Percentiles rank a stretch among this genome's conserved stretches.
These are phyloP conservation scores for Aythya baeri DNA, from an alignment of 2,113 vertebrate species.

Conservation along the genomic window DNA sequence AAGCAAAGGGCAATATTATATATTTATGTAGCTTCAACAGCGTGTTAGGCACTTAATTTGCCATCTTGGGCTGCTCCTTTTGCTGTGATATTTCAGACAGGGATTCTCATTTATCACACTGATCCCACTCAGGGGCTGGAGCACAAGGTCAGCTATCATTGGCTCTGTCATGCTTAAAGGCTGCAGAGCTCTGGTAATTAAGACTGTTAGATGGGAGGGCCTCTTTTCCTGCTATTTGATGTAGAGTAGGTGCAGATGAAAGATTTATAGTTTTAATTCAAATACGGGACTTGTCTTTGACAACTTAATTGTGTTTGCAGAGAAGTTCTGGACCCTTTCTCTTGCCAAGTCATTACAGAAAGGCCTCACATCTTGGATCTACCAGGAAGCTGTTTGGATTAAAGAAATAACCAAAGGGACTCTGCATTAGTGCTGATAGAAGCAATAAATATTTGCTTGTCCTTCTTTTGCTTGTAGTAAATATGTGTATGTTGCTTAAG, in stretches of 20 bases:
- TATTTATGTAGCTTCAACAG: slow-evolving; percentile 35
- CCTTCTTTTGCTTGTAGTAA: background rate
- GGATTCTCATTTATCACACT: slow-evolving; percentile 7
- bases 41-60: slow-evolving; percentile 44
- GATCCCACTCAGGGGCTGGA: background rate
- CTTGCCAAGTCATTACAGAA: slow-evolving; percentile 35
- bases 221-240: slow-evolving; percentile 47
- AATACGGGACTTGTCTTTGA: slow-evolving; percentile 51
- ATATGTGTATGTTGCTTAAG: background rate
- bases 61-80: slow-evolving; percentile 8
- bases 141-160: slow-evolving; percentile 46
- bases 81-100: slow-evolving; percentile 26
- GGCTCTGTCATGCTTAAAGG: slow-evolving; percentile 26
- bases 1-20: slow-evolving; percentile 2
- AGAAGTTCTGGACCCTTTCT: slow-evolving; percentile 57
- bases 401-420: slow-evolving; percentile 13
- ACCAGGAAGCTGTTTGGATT: slow-evolving; percentile 46
- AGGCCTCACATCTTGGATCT: slow-evolving; percentile 36
- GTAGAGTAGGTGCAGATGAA: slow-evolving; percentile 32
- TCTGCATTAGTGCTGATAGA: background rate
- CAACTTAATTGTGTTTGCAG: slow-evolving; percentile 65
- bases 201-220: slow-evolving; percentile 14
- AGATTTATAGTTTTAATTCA: slow-evolving; percentile 63
- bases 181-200: slow-evolving; percentile 36
- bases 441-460: background rate